Conservation (phyloP, 2,797 vertebrate species). For the Synanceia verrucosa region DNA sequence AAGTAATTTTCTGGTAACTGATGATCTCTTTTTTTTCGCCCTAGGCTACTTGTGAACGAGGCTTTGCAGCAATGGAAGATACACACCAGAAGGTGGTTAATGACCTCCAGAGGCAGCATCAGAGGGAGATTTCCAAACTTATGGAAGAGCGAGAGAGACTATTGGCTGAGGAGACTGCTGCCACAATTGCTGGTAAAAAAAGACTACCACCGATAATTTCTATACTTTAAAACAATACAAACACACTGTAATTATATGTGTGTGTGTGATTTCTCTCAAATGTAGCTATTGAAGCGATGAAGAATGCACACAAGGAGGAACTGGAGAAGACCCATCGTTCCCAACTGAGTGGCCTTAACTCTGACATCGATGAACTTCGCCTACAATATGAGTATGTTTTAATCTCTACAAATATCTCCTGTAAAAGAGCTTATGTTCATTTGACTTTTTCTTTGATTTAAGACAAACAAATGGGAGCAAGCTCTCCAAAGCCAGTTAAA, state of each 20-base stretch:
- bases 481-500: too few species aligned
- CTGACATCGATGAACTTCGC: slow-evolving; percentile 92
- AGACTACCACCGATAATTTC: rapidly evolving
- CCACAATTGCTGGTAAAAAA: slow-evolving; percentile 93
- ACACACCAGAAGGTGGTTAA: slow-evolving; percentile 96
- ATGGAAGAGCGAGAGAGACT: slow-evolving; percentile 95
- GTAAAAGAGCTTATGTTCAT: not conserved
- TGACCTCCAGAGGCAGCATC: slow-evolving; percentile 95
- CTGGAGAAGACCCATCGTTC: slow-evolving; percentile 95
- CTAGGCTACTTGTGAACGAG: slow-evolving; percentile 96
- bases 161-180: slow-evolving; percentile 94
- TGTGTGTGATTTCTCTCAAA: slow-evolving; percentile 4
- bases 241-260: not conserved
- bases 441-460: not conserved
- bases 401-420: not conserved
- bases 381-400: slow-evolving; percentile 91
- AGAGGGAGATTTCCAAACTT: slow-evolving; percentile 95
- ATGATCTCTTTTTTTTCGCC: slow-evolving; percentile 1
- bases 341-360: slow-evolving; percentile 92
- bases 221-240: not conserved
- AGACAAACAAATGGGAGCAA: not conserved
- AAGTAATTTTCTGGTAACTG: not conserved
- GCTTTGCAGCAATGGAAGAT: slow-evolving; percentile 98
- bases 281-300: slow-evolving; percentile 98
- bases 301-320: slow-evolving; percentile 97